Evolutionary conservation across 2,113 vertebrate species (phyloP), one percentile per base, ranked within the genome.

Genomic region (Todiramphus saurophagus): DNA sequence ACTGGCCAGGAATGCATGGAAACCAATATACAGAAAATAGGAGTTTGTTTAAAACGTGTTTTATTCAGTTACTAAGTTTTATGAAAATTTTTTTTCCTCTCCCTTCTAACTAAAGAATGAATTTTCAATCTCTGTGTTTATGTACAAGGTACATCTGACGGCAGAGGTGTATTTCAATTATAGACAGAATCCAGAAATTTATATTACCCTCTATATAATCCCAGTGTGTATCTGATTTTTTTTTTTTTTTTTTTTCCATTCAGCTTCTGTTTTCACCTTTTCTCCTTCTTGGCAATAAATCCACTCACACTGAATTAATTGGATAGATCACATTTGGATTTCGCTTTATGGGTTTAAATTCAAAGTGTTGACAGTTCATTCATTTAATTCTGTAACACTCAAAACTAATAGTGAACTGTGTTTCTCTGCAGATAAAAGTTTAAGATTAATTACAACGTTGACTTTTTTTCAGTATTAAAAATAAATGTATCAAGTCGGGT

Each of bases 61-160:
- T 64, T 51, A 94, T 77, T 60, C 60, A 74, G 21, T 39, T 51
- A 92, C 37, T 60, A 74, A 39, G 20, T 35, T 81, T 60, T 74
- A 60, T 67, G 55, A 66, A 55, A 13, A 44, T 83, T 75, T 56
- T 20, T 87, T 70, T 91, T 31, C 24, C 44, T 50, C 50, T 37
- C 16, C 55, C 33, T 80, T 94, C 82, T 95, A 96, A 95, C 55
- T 94, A 83, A 90, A 44, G 20, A 95, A 87, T 17, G 13, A 87
- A 50, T 96, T 94, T 96, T 48, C 24, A 72, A 93, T 75, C 16
- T 87, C 46, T 56, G 7, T 17, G 48, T 35, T 60, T 72, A 77
- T 11, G 13, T 86, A 87, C 10, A 43, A 90, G 63, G 35, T 41
- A 95, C 13, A 76, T 60, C 21, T 69, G 62, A 92, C 28, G 96